phyloP scores from a whole-genome alignment of 92 coral and sea anemone genomes.

The Hydrozoanthus gracilis region DNA sequence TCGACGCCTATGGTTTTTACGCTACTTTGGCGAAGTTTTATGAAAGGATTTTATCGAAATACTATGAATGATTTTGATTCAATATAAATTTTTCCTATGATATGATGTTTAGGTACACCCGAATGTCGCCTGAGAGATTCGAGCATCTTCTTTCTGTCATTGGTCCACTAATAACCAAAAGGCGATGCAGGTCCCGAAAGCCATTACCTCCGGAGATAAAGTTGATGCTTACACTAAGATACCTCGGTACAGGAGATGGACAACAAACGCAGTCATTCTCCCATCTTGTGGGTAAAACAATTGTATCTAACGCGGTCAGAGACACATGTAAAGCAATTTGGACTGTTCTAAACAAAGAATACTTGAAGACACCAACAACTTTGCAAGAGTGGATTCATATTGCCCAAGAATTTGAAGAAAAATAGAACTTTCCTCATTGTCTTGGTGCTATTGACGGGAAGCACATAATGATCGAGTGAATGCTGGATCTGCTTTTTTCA shows the following conservation, averaged over 20 bases:
- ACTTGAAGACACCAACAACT: constrained; percentile 26
- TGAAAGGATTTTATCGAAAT: not conserved
- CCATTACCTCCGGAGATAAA: constrained; percentile 8
- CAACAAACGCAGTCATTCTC: constrained; percentile 41
- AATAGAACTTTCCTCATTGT: constrained; percentile 45
- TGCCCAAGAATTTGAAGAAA: constrained; percentile 37
- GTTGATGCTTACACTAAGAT: constrained; percentile 32
- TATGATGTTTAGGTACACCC: constrained; percentile 19
- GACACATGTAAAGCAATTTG: constrained; percentile 49
- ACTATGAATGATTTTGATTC: not conserved
- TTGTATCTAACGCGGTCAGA: constrained; percentile 21
- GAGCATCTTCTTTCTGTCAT: constrained; percentile 43
- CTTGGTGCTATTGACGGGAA: constrained; percentile 31
- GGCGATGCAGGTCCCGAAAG: constrained; percentile 21
- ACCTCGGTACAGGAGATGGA: constrained; percentile 39
- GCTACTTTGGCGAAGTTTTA: not conserved
- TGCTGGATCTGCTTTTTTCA: constrained; percentile 19
- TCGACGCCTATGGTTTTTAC: not conserved
- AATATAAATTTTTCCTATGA: not conserved
- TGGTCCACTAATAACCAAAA: constrained; percentile 39
- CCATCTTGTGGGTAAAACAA: constrained; percentile 41
- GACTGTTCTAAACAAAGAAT: constrained; percentile 31
- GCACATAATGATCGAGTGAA: constrained; percentile 35
- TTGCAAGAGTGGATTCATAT: constrained; percentile 16
- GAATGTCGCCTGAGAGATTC: constrained; percentile 47